Evolutionary conservation across 1,140 invertebrate genomes (phyloP), one percentile per base, ranked within the genome.

Genomic region (Neodiprion virginianus): DNA sequence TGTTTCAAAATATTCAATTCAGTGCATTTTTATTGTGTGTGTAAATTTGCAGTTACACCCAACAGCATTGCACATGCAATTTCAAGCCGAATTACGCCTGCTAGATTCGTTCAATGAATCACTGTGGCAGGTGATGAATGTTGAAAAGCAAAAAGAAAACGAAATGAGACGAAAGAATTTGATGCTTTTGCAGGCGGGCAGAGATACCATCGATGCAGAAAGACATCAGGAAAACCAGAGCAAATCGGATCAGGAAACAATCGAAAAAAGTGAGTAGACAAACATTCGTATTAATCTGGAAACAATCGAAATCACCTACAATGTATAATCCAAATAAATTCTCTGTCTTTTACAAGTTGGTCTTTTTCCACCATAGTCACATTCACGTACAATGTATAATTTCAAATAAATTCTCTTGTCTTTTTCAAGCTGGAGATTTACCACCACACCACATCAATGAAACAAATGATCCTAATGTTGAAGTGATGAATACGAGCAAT

Each of bases 61-160:
- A 75, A 83, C 81, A 50, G 87, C 87, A n/a, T 79, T 88, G 23
- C 83, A 87, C 75, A 87, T 88, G 81, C 86, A 89, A 71, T 86
- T 88, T 74, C 86, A 89, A 80, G 83, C 87, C 0, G 87, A 89
- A 75, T 77, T 89, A 17, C 87, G 85, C 81, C 81, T 88, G 28
- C 77, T 88, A 61, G 87, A 89, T 73, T 84, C 86, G 14, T 87
- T 85, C 66, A 86, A 87, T 61, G 87, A 88, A 74, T 87, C 85
- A 8, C 72, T 88, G 7, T 76, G 82, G 61, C 84, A 87, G 74
- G 82, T 85, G 1, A 83, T 82, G 71, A 84, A 88, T 68, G 83
- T 87, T 48, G 85, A 88, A 79, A 53, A 77, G 65, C 78, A 82
- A 49, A 84, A 82, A 53, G 75, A 83, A 71, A 78, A 72, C 72